These are phyloP conservation scores for Hermaeophaga mercurialis DNA, from an alignment of 2,888 invertebrate genomes.

Conservation along the genomic window DNA sequence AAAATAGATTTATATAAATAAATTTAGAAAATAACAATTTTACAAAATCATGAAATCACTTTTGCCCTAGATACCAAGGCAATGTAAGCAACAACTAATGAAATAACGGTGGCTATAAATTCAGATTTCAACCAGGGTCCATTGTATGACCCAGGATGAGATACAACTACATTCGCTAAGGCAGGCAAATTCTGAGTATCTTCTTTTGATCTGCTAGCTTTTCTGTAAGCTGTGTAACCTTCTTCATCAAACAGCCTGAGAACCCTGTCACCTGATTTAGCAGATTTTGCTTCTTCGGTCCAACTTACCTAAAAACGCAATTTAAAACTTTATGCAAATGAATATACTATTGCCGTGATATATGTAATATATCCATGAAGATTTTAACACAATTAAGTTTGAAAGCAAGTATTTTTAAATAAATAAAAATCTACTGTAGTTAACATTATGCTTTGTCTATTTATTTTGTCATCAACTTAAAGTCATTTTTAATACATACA, in stretches of 20 bases:
- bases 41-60: conserved; percentile 55
- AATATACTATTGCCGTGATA: too few species aligned
- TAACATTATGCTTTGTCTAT: too few species aligned
- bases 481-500: too few species aligned
- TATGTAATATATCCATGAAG: too few species aligned
- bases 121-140: conserved; percentile 95
- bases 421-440: too few species aligned
- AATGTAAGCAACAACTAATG: conserved; percentile 81
- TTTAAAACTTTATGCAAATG: not conserved
- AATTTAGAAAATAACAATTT: conserved; percentile 20
- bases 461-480: too few species aligned
- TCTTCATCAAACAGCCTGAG: conserved; percentile 91
- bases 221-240: conserved; percentile 83
- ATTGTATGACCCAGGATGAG: conserved; percentile 81
- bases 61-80: conserved; percentile 85
- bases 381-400: too few species aligned
- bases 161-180: conserved; percentile 72
- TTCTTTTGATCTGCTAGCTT: conserved; percentile 78
- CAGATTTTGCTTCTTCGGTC: conserved; percentile 85
- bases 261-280: conserved; percentile 79
- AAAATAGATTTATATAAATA: conserved; percentile 24
- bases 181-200: conserved; percentile 70
- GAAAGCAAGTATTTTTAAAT: too few species aligned
- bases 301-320: conserved; percentile 77
- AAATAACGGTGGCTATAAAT: conserved; percentile 80